A percentile compares a stretch with the other conserved stretches of the same genome.
Evolutionary conservation across 2,113 vertebrate genomes (phyloP).

Genomic region (Cryptotis parvus): DNA sequence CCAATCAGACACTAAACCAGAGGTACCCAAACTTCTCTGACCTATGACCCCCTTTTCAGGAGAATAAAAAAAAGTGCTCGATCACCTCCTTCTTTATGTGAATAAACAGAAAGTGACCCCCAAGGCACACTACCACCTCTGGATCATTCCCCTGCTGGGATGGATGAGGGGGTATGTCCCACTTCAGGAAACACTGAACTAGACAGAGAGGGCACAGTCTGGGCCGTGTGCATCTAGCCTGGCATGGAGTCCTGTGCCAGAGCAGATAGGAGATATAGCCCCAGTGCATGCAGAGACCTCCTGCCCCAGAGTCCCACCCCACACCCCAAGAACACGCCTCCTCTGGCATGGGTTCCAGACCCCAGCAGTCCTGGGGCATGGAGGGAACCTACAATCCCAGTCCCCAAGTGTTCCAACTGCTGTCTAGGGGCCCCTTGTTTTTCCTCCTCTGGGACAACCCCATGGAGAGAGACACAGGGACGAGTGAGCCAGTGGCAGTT

Average conservation of each 20-base stretch:
- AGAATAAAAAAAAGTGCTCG: no score
- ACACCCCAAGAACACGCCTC: background rate
- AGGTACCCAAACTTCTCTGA: no score
- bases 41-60: no score
- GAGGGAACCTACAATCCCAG: background rate
- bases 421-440: background rate
- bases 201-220: background rate
- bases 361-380: background rate
- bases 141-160: no score
- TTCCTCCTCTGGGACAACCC: conserved; percentile 39
- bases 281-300: background rate
- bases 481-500: conserved; percentile 2
- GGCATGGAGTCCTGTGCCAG: rapidly evolving
- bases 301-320: background rate
- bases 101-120: no score
- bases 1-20: background rate
- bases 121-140: no score
- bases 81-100: no score
- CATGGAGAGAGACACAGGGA: conserved; percentile 16
- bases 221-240: background rate
- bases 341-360: background rate
- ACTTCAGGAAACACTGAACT: background rate
- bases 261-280: background rate
- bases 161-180: no score
- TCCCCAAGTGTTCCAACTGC: background rate